A percentile compares a stretch with the other conserved stretches of the same genome.
Evolutionary conservation across 2,797 vertebrate species (phyloP).

Genomic region (Miichthys miiuy): DNA sequence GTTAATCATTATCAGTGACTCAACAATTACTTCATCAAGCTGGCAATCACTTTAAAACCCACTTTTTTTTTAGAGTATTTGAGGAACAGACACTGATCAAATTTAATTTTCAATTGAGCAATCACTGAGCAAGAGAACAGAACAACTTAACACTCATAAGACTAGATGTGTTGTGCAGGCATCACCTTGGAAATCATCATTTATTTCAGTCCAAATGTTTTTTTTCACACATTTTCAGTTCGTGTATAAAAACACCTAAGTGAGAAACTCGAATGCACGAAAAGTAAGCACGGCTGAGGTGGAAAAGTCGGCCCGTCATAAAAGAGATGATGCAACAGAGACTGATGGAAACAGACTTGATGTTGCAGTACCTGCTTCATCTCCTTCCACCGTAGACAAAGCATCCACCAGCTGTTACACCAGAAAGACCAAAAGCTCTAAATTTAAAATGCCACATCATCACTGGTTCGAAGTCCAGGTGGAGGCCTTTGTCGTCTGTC

Average conservation of each 20-base stretch:
- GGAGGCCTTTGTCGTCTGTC: no score
- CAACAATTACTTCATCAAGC: not conserved
- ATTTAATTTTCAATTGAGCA: not conserved
- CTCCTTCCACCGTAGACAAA: not conserved
- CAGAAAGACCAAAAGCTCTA: not conserved
- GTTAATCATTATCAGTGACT: constrained; percentile 21
- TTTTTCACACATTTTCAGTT: not conserved
- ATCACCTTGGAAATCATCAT: not conserved
- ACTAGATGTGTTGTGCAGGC: no score
- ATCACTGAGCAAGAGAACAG: not conserved
- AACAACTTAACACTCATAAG: not conserved
- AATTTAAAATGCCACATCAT: not conserved
- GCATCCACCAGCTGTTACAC: not conserved
- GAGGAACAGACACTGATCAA: not conserved
- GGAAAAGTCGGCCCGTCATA: not conserved
- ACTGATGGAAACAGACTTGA: not conserved
- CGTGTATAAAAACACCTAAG: not conserved
- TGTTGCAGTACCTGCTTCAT: not conserved
- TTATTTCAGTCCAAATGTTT: not conserved
- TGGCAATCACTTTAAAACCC: not conserved
- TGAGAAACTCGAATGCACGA: not conserved
- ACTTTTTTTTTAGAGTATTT: no score
- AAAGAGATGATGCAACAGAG: not conserved
- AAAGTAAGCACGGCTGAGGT: not conserved
- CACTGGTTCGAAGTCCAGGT: not conserved